phyloP scores from a whole-genome alignment of 2,113 vertebrate species.

The Oryzias javanicus region DNA sequence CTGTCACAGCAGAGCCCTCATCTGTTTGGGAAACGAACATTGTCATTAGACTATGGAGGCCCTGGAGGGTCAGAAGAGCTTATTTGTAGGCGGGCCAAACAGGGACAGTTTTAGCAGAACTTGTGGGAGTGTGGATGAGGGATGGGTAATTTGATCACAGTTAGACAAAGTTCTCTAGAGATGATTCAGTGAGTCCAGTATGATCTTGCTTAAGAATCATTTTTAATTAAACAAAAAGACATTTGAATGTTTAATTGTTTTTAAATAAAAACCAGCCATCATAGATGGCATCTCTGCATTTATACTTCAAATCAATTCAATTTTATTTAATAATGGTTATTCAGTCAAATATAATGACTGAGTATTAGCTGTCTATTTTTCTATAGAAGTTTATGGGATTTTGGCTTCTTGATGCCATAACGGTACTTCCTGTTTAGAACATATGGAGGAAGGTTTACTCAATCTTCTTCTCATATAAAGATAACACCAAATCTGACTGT shows the following conservation, averaged over 20 bases:
- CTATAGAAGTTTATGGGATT: no score
- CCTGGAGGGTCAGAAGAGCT: slow-evolving; percentile 60
- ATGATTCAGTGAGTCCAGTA: slow-evolving; percentile 31
- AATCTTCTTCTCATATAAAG: not conserved
- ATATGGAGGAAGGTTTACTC: no score
- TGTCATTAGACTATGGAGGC: slow-evolving; percentile 58
- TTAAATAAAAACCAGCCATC: not conserved
- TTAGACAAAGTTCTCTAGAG: not conserved
- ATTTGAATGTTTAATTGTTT: slow-evolving; percentile 50
- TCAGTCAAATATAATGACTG: no score
- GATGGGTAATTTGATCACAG: no score
- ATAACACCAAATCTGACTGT: not conserved
- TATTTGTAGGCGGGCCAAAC: slow-evolving; percentile 65
- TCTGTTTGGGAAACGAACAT: slow-evolving; percentile 70
- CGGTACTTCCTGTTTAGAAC: no score
- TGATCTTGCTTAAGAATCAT: slow-evolving; percentile 16
- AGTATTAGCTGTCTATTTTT: no score
- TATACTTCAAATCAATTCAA: no score
- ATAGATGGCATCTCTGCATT: no score
- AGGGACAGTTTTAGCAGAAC: slow-evolving; percentile 42
- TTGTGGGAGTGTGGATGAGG: slow-evolving; percentile 8
- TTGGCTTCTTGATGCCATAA: no score
- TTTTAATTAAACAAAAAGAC: slow-evolving; percentile 44
- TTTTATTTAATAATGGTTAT: no score
- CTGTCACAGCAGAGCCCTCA: slow-evolving; percentile 51